Evolutionary conservation across 2,888 invertebrate species (phyloP), one percentile per base, ranked within the genome.

Genomic region (Elysia crispata): DNA sequence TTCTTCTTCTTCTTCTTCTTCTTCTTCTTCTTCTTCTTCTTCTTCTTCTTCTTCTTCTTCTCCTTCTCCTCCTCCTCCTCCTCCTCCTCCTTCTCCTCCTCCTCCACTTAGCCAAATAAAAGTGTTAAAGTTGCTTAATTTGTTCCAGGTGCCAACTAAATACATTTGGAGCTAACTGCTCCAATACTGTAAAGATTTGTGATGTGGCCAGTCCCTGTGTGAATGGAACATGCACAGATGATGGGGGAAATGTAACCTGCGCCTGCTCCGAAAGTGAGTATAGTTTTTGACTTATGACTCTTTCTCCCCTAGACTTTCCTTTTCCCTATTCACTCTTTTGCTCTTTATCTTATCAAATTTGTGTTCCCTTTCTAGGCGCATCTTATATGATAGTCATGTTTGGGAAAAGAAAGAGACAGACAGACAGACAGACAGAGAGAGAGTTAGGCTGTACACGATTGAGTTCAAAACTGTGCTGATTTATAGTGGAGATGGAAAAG

Each of bases 171-270:
- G 96, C 96, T 87, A 96, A 97, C 90, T 98, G 98, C 91, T 97
- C 98, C 91, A 93, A 96, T 0, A 97, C 97, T 90, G 96, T 97
- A 20, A 96, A 97, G 90, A 97, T 98, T 86, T 98, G 98, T 89
- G 93, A 94, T 13, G 75, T 84, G 73, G 85, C 86, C 77, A 95
- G 95, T 57, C 97, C 97, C 0, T 98, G 98, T 88, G 96, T 96
- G 89, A 97, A 97, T 89, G 97, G 97, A 41, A 96, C 95, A 0
- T 98, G 98, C 88, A 62, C 64, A 3, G 83, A 84, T 8, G 70
- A 57, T 8, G 25, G 57, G 8, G 78, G 81, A 18, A 60, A 54
- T 31, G 77, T 84, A 30, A 70, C 54, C 11, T 87, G 88, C 73
- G 69, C 70, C 25, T 89, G 89, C 75, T 13, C 77, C 31, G 57